Base-by-base conservation (phyloP, 2,888 invertebrate species). In the Silvanus unidentatus region DNA sequence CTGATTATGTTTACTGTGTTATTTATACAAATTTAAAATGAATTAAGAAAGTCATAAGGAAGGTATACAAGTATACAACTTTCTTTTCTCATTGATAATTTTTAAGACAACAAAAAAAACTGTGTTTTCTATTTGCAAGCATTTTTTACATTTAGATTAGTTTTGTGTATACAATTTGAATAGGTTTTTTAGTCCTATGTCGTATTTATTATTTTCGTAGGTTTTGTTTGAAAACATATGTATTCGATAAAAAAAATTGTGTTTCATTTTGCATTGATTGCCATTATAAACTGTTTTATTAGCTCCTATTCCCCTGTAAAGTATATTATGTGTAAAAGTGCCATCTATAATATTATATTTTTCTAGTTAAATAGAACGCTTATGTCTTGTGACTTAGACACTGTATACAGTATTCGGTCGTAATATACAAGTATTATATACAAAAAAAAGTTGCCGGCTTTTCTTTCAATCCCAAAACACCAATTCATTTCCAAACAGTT, bases 291-390 rank as follows among this genome's bases (percentile, higher is more conserved):
- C 16, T 16, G n/a, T 12, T 11, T 37, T 9, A 15, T 37, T 12
- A 32, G 32, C 43, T 37, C 42, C 48, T 44, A 27, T 22, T 14
- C 53, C 49, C 58, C 49, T 62, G 61, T 63, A 62, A 62, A 62
- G 56, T 63, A 63, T 62, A 60, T 63, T 65, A 64, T 66, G 64
- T 69, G 69, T 69, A 70, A 69, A 65, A 72, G 72, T 72, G 72
- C 72, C 72, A 72, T 71, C 70, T 68, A 69, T 64, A 65, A 70
- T 71, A 71, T 22, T 22, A 37, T 71, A 72, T 72, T 71, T 72
- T 71, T 72, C 69, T 72, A 72, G 71, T 61, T 69, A 69, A 62
- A 70, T 71, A 72, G 71, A 70, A 66, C 67, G 72, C 72, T 72
- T 71, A 70, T 66, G 70, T 71, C 69, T 70, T 65, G 70, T 70